These are phyloP conservation scores for Hylaeus anthracinus DNA, from an alignment of 1,140 invertebrate genomes.

Conservation along the genomic window DNA sequence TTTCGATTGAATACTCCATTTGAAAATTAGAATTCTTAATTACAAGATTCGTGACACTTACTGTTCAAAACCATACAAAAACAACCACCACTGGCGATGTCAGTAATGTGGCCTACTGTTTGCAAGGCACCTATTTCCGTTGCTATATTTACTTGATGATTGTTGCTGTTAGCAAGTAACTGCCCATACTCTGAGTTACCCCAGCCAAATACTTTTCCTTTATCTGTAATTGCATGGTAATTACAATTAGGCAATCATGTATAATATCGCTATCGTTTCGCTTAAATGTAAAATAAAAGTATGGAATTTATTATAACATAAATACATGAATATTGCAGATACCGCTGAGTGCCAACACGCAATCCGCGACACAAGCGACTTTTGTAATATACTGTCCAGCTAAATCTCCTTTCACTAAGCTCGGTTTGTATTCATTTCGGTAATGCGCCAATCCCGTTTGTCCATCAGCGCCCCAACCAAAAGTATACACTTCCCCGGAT, in stretches of 20 bases:
- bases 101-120: slow-evolving; percentile 88
- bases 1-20: too few relatives aligned
- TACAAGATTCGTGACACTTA: slow-evolving; percentile 72
- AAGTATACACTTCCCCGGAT: slow-evolving; percentile 91
- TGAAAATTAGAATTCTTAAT: too few relatives aligned
- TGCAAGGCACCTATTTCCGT: slow-evolving; percentile 84
- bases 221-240: slow-evolving; percentile 82
- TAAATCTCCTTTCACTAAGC: slow-evolving; percentile 90
- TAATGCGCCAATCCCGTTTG: slow-evolving; percentile 93
- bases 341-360: slow-evolving; percentile 94
- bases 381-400: slow-evolving; percentile 91
- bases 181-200: slow-evolving; percentile 98
- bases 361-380: slow-evolving; percentile 90
- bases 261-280: background rate
- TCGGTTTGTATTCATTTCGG: slow-evolving; percentile 83
- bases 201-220: slow-evolving; percentile 97
- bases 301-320: slow-evolving; percentile 24
- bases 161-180: slow-evolving; percentile 80
- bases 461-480: slow-evolving; percentile 97
- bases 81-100: slow-evolving; percentile 93
- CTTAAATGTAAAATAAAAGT: background rate
- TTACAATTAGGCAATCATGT: background rate
- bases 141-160: slow-evolving; percentile 86
- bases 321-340: slow-evolving; percentile 61
- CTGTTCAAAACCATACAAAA: slow-evolving; percentile 92